Base-by-base conservation (phyloP, 2,888 invertebrate genomes). In the Drosophila pegasa region DNA sequence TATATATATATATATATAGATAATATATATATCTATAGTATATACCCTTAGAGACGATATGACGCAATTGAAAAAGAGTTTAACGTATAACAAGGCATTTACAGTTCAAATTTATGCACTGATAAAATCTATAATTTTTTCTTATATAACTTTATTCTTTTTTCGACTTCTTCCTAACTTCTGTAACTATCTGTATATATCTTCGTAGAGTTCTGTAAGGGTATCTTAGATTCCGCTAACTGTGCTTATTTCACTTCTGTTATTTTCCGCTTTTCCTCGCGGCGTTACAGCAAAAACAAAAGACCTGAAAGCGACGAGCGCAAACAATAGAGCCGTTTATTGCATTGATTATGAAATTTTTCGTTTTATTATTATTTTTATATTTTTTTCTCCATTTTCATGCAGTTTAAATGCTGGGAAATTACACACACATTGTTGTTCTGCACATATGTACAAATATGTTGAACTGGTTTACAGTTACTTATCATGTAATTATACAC, bases 271-370 rank as follows among this genome's bases (percentile, higher is more conserved):
- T 20, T 59, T 68, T 43, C 38, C 62, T 52, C 29, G 51, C 29
- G 37, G 38, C 47, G 33, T 29, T 33, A 20, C 47, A 58, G 58
- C n/a, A 66, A 55, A 64, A 45, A 68, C 16, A 50, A 40, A 50
- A 43, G 22, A 16, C 22, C 45, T 16, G 57, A 43, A 20, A 25
- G 37, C 37, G 37, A 10, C 63, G 43, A 51, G 25, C 43, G 48
- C 67, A 68, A 64, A 82, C 86, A 85, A 85, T 75, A 60, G 72
- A 64, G 55, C 33, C 69, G 66, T 67, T 82, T 77, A 79, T 61
- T 66, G 71, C 72, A 82, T 75, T 75, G 78, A 80, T 85, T 82
- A 78, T 78, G 78, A 71, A 82, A 82, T 78, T 60, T 78, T 73
- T 57, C 72, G 14, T 27, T 33, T 43, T 55, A 16, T 55, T 33